A percentile compares a stretch with the other conserved stretches of the same genome.
phyloP scores from a whole-genome alignment of 2,797 vertebrate genomes.

The Anabas testudineus region DNA sequence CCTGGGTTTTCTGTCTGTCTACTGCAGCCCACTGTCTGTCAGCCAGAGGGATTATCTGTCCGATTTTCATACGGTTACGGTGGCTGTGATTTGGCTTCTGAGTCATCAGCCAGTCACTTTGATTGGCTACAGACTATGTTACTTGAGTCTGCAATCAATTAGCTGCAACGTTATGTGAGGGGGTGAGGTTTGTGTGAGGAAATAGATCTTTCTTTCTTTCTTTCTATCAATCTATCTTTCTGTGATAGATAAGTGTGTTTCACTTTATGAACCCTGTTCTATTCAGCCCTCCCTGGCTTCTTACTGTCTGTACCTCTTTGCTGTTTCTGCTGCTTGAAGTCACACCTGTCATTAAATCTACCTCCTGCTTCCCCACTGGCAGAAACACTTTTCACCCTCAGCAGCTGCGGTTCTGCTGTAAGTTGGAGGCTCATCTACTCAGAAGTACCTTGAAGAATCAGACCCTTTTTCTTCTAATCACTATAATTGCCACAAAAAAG shows the following conservation, averaged over 20 bases:
- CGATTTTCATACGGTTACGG: constrained; percentile 61
- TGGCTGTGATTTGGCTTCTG: constrained; percentile 63
- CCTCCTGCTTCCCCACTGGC: neutral
- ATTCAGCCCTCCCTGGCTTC: neutral
- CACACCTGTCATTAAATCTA: constrained; percentile 12
- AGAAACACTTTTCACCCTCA: neutral
- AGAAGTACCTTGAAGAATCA: constrained; percentile 32
- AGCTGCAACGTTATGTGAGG: constrained; percentile 15
- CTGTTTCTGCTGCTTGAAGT: neutral
- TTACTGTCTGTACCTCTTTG: neutral
- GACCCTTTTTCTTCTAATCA: constrained; percentile 39
- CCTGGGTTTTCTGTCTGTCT: constrained; percentile 51
- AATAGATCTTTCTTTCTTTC: neutral
- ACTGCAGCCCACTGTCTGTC: constrained; percentile 51
- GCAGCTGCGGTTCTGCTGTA: constrained; percentile 8
- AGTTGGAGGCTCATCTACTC: constrained; percentile 21
- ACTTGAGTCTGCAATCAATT: constrained; percentile 56
- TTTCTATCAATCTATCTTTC: neutral
- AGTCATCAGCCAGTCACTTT: constrained; percentile 74
- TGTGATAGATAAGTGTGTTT: constrained; percentile 40
- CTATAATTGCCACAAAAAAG: constrained; percentile 34
- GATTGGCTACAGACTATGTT: constrained; percentile 67
- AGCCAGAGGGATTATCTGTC: constrained; percentile 61
- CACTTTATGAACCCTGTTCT: constrained; percentile 18
- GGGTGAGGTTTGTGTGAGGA: constrained; percentile 10